Conservation (phyloP, 2,113 vertebrate genomes). For the Manacus vitellinus region DNA sequence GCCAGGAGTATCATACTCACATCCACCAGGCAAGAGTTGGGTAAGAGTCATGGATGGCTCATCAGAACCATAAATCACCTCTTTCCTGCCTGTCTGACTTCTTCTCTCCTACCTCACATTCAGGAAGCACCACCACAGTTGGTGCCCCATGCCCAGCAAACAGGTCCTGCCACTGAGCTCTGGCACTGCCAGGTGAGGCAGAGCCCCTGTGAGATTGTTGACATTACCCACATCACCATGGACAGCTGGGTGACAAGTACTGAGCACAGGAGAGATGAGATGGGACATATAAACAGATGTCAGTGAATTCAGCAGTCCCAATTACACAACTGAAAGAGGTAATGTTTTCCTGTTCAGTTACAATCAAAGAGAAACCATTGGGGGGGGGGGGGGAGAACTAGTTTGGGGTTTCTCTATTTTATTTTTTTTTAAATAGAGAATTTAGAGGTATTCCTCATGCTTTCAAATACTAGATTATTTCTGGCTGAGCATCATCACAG, state of each 20-base stretch:
- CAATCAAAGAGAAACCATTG: neutral
- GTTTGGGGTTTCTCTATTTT: neutral
- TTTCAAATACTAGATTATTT: neutral
- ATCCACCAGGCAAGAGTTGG: neutral
- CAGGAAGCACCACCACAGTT: neutral
- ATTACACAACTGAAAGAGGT: neutral
- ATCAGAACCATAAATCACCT: neutral
- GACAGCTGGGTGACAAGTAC: rapidly evolving
- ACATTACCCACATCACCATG: rapidly evolving
- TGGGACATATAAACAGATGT: neutral
- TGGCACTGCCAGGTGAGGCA: neutral
- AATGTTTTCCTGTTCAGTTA: neutral
- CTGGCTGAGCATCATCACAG: neutral
- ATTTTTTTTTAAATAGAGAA: neutral
- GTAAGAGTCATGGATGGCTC: neutral
- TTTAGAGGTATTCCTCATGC: neutral
- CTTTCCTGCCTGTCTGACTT: neutral
- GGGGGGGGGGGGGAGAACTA: neutral
- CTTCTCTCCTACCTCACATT: neutral
- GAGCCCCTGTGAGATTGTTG: neutral
- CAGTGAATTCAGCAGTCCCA: neutral
- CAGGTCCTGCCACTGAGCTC: neutral
- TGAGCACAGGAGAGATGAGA: neutral
- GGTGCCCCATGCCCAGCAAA: neutral
- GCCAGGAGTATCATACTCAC: neutral